Base-by-base conservation (phyloP, 2,113 vertebrate genomes). In the Catharus bicknelli region DNA sequence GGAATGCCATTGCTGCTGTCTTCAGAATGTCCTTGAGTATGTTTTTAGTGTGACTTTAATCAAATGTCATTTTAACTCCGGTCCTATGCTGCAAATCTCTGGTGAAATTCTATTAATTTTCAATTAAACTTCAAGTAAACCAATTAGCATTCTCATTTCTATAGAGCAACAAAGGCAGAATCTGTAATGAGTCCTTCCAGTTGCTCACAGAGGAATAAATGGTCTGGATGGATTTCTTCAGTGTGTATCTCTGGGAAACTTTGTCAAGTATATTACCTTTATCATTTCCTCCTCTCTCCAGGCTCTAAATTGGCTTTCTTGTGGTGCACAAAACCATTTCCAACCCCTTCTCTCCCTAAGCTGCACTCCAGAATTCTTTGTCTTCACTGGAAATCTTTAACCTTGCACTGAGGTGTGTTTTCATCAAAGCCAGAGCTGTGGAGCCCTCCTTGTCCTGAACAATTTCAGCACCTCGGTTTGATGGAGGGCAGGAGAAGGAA, bases 81-180 rank as follows among this genome's bases (percentile, higher is more conserved):
- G 66, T 92, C 85, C 84, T 92, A 51, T 89, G 93, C 91, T 86
- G 92, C 88, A 93, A 96, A 88, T 93, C 95, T 96, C 96, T 94
- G 83, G 94, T 92, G 96, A 95, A 97, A 95, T 97, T 97, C 91
- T 96, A 97, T 97, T 97, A 97, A 97, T 97, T 97, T 97, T 97
- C 97, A 96, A 97, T 97, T 97, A 97, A 97, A 96, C 95, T 97
- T 97, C 96, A 95, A 96, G 95, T 96, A 96, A 97, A 97, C 95
- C 96, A 97, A 97, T 96, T 97, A 96, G 96, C 93, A 97, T 97
- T 97, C 97, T 96, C 93, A 96, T 96, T 97, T 96, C 90, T 95
- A 88, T 89, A 29, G 89, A 94, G 96, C 83, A 96, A 96, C 95
- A 97, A 96, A 97, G 94, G 90, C 94, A 97, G 96, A 96, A 97